These are phyloP conservation scores for Andricus curvator DNA, from an alignment of 2,888 invertebrate species.

Conservation along the genomic window DNA sequence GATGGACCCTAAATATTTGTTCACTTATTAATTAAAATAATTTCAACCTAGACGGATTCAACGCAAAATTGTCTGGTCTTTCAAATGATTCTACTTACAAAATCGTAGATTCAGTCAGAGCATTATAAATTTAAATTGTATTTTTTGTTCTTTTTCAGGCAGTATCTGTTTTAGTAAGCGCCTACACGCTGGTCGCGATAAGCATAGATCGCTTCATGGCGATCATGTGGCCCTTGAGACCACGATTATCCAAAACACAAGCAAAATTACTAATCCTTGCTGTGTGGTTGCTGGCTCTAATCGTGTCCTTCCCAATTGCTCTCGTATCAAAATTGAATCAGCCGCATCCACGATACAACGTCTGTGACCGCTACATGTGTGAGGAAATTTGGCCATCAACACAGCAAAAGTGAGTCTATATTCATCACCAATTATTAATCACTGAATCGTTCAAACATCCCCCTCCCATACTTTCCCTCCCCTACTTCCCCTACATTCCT, in stretches of 20 bases:
- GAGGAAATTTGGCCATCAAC: slow-evolving; percentile 85
- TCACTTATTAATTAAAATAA: no score
- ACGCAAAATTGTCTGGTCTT: no score
- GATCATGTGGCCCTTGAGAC: slow-evolving; percentile 92
- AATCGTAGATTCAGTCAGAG: no score
- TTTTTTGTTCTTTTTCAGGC: slow-evolving; percentile 76
- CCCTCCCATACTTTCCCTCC: no score
- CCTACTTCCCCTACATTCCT: no score
- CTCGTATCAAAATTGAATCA: slow-evolving; percentile 85
- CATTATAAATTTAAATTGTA: no score
- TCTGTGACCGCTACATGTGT: slow-evolving; percentile 85
- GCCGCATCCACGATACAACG: slow-evolving; percentile 82
- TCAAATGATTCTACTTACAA: no score
- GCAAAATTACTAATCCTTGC: slow-evolving; percentile 85
- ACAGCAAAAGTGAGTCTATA: slow-evolving; percentile 79
- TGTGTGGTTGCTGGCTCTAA: slow-evolving; percentile 88
- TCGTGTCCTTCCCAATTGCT: slow-evolving; percentile 90
- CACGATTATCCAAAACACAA: slow-evolving; percentile 87
- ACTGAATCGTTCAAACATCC: neutral
- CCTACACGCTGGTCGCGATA: slow-evolving; percentile 94
- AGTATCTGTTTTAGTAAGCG: slow-evolving; percentile 90
- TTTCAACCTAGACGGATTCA: no score
- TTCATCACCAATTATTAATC: neutral
- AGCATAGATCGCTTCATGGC: slow-evolving; percentile 94
- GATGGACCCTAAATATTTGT: no score